Evolutionary conservation across 2,797 vertebrate species (phyloP).

Genomic region (Tympanoctomys barrerae): DNA sequence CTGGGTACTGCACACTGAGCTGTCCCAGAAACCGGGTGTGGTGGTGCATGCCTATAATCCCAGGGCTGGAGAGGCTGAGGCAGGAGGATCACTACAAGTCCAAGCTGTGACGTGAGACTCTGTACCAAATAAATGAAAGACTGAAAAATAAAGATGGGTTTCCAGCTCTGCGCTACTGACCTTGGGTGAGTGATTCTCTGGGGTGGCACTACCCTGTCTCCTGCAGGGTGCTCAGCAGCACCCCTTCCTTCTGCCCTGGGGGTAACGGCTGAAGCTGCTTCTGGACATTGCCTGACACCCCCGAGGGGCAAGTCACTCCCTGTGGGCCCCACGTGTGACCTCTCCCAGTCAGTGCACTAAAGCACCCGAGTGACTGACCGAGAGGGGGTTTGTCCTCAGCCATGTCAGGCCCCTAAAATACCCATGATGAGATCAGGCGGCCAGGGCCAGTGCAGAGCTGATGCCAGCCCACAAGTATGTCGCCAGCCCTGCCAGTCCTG

Average conservation of each 20-base stretch:
- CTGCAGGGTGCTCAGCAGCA: fast-evolving
- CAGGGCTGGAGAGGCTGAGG: too few species aligned
- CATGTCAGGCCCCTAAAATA: not conserved
- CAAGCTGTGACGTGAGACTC: too few species aligned
- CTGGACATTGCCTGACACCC: not conserved
- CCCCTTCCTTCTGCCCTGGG: not conserved
- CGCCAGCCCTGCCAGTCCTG: not conserved
- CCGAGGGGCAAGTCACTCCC: not conserved
- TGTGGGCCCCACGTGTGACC: fast-evolving
- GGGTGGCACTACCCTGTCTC: fast-evolving
- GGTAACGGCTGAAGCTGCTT: not conserved
- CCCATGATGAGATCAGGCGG: not conserved
- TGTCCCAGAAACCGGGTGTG: too few species aligned
- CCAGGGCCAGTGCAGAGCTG: not conserved
- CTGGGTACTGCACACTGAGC: too few species aligned
- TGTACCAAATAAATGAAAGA: too few species aligned
- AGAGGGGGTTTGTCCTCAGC: not conserved
- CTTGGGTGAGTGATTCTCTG: not conserved
- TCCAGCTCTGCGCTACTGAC: not conserved
- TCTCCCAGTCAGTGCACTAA: not conserved
- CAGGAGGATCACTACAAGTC: too few species aligned
- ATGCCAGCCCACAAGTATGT: constrained; percentile 60
- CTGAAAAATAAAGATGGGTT: too few species aligned
- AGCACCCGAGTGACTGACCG: not conserved
- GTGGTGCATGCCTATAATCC: too few species aligned